A percentile compares a stretch with the other conserved stretches of the same genome.
phyloP scores from a whole-genome alignment of 2,113 vertebrate species.

The Mormyrus lacerda region DNA sequence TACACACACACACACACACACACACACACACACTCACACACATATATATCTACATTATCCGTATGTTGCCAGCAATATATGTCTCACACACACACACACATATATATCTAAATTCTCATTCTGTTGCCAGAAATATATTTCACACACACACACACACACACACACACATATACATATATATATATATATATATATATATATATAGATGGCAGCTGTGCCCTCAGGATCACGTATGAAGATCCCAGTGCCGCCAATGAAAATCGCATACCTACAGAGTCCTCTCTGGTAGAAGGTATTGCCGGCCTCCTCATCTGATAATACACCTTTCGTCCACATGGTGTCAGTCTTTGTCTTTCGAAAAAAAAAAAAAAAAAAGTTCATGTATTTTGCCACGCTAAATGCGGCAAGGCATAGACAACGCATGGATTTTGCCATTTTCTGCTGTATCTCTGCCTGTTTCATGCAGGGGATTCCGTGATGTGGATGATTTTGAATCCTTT shows the following conservation, averaged over 20 bases:
- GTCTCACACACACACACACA: too few species aligned
- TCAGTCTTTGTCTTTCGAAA: slow-evolving; percentile 51
- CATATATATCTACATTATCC: too few species aligned
- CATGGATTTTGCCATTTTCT: slow-evolving; percentile 16
- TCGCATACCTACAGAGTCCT: neutral
- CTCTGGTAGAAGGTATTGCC: neutral
- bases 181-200: too few species aligned
- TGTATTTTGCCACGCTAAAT: too few species aligned
- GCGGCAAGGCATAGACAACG: neutral
- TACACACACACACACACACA: too few species aligned
- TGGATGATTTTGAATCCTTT: slow-evolving; percentile 22
- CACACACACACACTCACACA: too few species aligned
- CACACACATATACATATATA: too few species aligned
- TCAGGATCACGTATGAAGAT: neutral
- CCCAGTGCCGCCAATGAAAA: neutral
- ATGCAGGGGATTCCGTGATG: slow-evolving; percentile 28
- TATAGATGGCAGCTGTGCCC: neutral
- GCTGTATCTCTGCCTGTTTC: slow-evolving; percentile 25
- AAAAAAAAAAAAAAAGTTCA: neutral
- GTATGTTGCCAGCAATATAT: too few species aligned
- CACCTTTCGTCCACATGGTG: slow-evolving; percentile 47
- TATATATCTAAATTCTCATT: too few species aligned
- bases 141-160: too few species aligned
- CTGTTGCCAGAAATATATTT: too few species aligned
- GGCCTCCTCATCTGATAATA: neutral